These are phyloP conservation scores for Nasonia oneida DNA, from an alignment of 2,888 invertebrate genomes.

Conservation along the genomic window DNA sequence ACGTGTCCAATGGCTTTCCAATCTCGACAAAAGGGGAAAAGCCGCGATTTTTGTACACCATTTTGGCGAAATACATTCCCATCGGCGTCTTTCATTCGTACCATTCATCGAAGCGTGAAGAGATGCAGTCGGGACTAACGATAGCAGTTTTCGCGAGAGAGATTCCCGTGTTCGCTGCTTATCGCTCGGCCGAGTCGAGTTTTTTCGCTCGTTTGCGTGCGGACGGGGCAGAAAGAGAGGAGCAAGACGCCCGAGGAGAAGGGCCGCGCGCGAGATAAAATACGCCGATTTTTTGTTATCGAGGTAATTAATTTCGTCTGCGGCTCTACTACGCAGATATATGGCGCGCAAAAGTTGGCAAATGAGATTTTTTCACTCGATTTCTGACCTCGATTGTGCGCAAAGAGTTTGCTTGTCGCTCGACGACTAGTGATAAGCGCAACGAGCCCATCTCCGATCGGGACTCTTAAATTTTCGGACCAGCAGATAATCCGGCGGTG, in stretches of 20 bases:
- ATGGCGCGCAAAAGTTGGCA: not conserved
- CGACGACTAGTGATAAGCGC: too few species aligned
- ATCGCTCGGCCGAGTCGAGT: slow-evolving; percentile 9
- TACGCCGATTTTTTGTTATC: slow-evolving; percentile 54
- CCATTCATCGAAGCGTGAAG: slow-evolving; percentile 23
- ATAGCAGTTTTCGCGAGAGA: slow-evolving; percentile 32
- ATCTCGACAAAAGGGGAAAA: not conserved
- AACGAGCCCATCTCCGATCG: too few species aligned
- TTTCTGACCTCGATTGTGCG: not conserved
- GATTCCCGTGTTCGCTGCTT: slow-evolving; percentile 10
- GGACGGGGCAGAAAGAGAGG: not conserved
- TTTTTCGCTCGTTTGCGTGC: slow-evolving; percentile 15
- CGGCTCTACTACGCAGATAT: slow-evolving; percentile 10
- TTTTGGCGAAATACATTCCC: not conserved
- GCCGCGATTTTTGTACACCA: not conserved
- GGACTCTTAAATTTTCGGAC: not conserved
- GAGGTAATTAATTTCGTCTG: slow-evolving; percentile 56
- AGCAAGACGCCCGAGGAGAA: not conserved
- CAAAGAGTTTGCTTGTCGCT: too few species aligned
- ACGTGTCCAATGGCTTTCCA: not conserved
- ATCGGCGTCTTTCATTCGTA: not conserved
- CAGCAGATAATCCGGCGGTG: not conserved
- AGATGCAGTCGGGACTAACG: slow-evolving; percentile 29
- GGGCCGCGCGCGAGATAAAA: slow-evolving; percentile 39
- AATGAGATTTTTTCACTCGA: slow-evolving; percentile 23